Conservation (phyloP, 2,888 invertebrate species). For the Nymphalis polychloros region DNA sequence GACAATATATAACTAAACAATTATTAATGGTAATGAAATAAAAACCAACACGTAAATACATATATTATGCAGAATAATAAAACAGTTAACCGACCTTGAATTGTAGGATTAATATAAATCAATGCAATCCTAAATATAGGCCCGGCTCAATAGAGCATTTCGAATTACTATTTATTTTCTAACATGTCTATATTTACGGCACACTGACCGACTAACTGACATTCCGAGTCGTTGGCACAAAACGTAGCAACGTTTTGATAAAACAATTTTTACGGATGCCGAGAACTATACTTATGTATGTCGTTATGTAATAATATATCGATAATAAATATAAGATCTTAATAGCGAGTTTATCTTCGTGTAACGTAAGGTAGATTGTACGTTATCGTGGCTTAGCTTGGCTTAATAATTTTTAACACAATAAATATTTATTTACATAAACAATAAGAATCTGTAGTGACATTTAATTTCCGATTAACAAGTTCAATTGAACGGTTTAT, state of each 20-base stretch:
- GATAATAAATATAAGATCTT: slow-evolving; percentile 26
- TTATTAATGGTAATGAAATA: background rate
- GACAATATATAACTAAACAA: background rate
- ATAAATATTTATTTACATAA: slow-evolving; percentile 14
- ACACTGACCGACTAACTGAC: slow-evolving; percentile 46
- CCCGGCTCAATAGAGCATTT: slow-evolving; percentile 23
- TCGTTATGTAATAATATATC: slow-evolving; percentile 25
- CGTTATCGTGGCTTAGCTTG: slow-evolving; percentile 22
- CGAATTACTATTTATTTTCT: slow-evolving; percentile 33
- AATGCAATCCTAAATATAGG: slow-evolving; percentile 35
- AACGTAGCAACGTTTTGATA: slow-evolving; percentile 36
- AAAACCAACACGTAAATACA: background rate
- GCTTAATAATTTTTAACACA: slow-evolving; percentile 1
- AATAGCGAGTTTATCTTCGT: slow-evolving; percentile 19
- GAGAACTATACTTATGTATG: slow-evolving; percentile 21
- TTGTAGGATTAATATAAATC: slow-evolving; percentile 34
- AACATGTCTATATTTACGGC: slow-evolving; percentile 40
- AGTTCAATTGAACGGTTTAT: background rate
- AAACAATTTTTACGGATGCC: slow-evolving; percentile 35
- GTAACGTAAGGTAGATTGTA: slow-evolving; percentile 13
- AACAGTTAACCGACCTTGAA: slow-evolving; percentile 61
- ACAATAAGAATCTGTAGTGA: slow-evolving; percentile 8
- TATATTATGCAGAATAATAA: slow-evolving; percentile 47
- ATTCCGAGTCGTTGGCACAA: slow-evolving; percentile 39
- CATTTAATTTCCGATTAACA: background rate